Evolutionary conservation across 2,797 vertebrate genomes (phyloP).

Genomic region (Xenentodon cancila): DNA sequence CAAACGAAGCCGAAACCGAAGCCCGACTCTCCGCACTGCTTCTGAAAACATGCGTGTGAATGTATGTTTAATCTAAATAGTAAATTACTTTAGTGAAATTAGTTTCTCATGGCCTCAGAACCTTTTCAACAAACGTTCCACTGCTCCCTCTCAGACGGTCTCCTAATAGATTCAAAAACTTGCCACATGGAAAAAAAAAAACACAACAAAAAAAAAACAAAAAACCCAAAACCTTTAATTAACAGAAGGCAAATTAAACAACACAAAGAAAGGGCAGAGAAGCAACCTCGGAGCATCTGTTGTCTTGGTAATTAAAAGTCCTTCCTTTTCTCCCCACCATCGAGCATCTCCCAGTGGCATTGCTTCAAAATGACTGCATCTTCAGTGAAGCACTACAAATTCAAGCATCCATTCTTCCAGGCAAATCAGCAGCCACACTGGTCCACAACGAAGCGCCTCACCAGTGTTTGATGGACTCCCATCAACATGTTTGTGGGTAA

Average conservation of each 20-base stretch:
- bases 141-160: not conserved
- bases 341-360: conserved; percentile 62
- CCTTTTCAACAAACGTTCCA: conserved; percentile 10
- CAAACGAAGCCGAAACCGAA: conserved; percentile 28
- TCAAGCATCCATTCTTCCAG: conserved; percentile 35
- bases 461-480: too few relatives aligned
- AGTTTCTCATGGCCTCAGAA: conserved; percentile 5
- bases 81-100: conserved; percentile 5
- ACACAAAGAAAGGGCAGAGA: conserved; percentile 63
- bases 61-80: conserved; percentile 33
- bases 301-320: conserved; percentile 80
- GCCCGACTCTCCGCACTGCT: conserved; percentile 18
- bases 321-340: conserved; percentile 67
- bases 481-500: too few relatives aligned
- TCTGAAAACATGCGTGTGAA: conserved; percentile 8
- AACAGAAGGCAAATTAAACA: conserved; percentile 75
- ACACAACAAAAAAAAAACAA: conserved; percentile 48
- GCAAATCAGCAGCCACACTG: conserved; percentile 1
- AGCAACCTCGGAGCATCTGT: conserved; percentile 69
- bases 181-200: conserved; percentile 18
- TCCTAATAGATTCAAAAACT: not conserved
- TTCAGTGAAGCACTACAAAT: conserved; percentile 38
- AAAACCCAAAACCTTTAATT: conserved; percentile 70
- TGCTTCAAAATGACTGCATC: conserved; percentile 58
- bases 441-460: too few relatives aligned